Conservation (phyloP, 2,113 vertebrate genomes). For the Myrmecophaga tridactyla region DNA sequence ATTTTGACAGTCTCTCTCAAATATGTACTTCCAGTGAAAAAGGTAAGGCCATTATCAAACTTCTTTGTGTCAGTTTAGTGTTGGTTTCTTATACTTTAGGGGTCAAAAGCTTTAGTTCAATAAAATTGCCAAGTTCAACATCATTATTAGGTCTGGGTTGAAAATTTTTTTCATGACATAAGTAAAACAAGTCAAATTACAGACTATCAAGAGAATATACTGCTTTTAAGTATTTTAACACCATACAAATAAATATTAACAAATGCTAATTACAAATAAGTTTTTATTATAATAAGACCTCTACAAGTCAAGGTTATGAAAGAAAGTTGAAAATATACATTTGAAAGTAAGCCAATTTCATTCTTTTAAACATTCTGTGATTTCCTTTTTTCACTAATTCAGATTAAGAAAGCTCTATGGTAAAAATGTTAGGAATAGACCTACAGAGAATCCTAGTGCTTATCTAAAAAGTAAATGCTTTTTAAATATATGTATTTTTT, state of each 20-base stretch:
- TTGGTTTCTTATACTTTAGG: neutral
- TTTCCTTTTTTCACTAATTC: constrained; percentile 34
- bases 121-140: neutral
- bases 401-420: neutral
- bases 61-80: neutral
- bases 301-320: neutral
- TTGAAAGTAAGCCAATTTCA: constrained; percentile 33
- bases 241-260: neutral
- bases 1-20: neutral
- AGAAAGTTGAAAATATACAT: constrained; percentile 24
- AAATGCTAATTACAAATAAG: constrained; percentile 9
- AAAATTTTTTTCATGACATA: constrained; percentile 5
- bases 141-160: neutral
- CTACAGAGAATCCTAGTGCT: neutral
- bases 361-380: constrained; percentile 6
- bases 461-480: constrained; percentile 17
- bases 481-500: neutral
- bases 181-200: constrained; percentile 27
- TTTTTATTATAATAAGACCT: constrained; percentile 35
- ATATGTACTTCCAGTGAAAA: neutral
- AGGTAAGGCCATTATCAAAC: neutral
- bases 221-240: constrained; percentile 45
- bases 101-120: constrained; percentile 8
- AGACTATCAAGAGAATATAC: neutral
- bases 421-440: neutral